Evolutionary conservation across 2,113 vertebrate species (phyloP).

Genomic region (Corythaixoides concolor): DNA sequence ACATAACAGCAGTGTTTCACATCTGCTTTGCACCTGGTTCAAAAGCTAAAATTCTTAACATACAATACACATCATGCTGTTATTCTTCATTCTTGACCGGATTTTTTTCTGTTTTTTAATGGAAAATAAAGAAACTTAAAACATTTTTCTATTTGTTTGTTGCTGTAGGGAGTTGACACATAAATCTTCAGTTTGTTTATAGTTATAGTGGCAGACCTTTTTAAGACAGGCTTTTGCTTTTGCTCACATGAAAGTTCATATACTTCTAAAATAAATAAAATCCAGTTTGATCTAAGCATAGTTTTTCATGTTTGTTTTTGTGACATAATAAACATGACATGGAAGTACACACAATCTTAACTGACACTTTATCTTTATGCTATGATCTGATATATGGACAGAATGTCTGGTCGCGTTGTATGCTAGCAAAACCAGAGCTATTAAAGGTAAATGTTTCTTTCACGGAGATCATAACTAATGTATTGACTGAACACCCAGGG

Average conservation of each 20-base stretch:
- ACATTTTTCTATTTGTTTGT: background rate
- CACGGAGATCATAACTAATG: fast-evolving
- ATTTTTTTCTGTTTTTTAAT: background rate
- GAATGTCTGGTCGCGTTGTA: background rate
- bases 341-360: background rate
- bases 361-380: background rate
- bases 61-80: background rate
- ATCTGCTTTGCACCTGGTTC: background rate
- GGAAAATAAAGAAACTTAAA: background rate
- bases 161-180: background rate
- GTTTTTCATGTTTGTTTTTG: background rate
- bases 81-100: background rate
- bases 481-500: background rate
- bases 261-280: background rate
- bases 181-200: background rate
- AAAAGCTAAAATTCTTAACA: background rate
- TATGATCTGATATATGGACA: background rate
- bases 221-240: background rate
- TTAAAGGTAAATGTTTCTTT: background rate
- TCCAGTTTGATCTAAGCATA: background rate
- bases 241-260: background rate
- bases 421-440: background rate
- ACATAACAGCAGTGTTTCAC: background rate
- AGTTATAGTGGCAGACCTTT: background rate
- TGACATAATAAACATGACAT: background rate